These are phyloP conservation scores for Ptychoptera albimana DNA, from an alignment of 2,888 invertebrate genomes.

Conservation along the genomic window DNA sequence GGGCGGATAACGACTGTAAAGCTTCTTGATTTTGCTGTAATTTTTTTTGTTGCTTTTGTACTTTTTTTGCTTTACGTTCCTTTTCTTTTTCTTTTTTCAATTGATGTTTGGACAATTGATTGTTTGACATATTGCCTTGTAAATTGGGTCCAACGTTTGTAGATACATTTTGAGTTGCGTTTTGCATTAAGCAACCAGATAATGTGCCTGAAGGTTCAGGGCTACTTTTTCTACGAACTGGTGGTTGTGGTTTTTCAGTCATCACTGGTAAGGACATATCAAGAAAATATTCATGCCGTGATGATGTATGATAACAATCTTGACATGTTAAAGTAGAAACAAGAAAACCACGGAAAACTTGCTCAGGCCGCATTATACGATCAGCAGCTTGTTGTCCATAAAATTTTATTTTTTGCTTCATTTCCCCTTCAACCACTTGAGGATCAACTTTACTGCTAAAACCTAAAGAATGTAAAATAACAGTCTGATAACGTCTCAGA, in stretches of 20 bases:
- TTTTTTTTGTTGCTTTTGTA: slow-evolving; percentile 21
- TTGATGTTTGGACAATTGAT: slow-evolving; percentile 37
- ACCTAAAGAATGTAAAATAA: slow-evolving; percentile 63
- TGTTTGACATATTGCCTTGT: too few relatives aligned
- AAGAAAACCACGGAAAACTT: slow-evolving; percentile 84
- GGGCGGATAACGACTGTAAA: neutral
- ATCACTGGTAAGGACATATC: slow-evolving; percentile 88
- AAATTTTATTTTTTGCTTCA: slow-evolving; percentile 62
- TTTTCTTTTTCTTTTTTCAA: slow-evolving; percentile 40
- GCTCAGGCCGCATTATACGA: slow-evolving; percentile 64
- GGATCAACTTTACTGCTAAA: slow-evolving; percentile 57
- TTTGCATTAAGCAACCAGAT: slow-evolving; percentile 5
- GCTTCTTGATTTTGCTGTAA: slow-evolving; percentile 9
- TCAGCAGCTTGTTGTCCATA: slow-evolving; percentile 70
- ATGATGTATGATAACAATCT: slow-evolving; percentile 74
- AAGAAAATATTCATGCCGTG: slow-evolving; percentile 80
- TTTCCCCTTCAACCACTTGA: slow-evolving; percentile 57
- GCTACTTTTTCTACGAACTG: slow-evolving; percentile 36
- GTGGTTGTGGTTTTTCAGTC: slow-evolving; percentile 55
- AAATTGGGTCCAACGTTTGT: too few relatives aligned
- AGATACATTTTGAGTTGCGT: too few relatives aligned
- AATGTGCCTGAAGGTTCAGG: slow-evolving; percentile 17
- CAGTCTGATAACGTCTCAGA: slow-evolving; percentile 61
- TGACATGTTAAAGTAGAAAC: slow-evolving; percentile 82
- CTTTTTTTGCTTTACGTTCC: slow-evolving; percentile 31